Evolutionary conservation across 2,888 invertebrate species (phyloP).

Genomic region (Lottia gigantea): DNA sequence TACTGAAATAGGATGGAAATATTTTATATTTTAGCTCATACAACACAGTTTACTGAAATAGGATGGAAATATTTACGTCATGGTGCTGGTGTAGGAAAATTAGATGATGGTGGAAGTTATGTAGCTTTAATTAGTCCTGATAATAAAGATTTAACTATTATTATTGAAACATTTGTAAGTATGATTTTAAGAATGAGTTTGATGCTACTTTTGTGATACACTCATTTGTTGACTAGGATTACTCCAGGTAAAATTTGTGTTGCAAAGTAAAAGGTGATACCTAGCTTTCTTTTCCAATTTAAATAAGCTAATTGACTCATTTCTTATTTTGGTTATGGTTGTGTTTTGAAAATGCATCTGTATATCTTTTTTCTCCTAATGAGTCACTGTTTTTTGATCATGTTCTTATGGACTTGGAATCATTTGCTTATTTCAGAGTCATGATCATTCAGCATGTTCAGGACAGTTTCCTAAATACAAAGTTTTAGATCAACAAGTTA

Average conservation of each 20-base stretch:
- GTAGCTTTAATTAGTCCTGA: constrained; percentile 58
- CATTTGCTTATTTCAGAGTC: constrained; percentile 43
- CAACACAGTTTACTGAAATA: constrained; percentile 62
- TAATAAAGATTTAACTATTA: constrained; percentile 58
- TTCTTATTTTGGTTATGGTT: too few species aligned
- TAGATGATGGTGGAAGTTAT: constrained; percentile 62
- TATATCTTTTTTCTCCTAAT: too few species aligned
- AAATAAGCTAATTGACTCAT: too few species aligned
- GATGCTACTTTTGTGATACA: too few species aligned
- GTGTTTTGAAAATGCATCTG: too few species aligned
- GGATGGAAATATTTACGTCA: constrained; percentile 63
- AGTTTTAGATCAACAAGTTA: constrained; percentile 49
- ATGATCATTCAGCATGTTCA: constrained; percentile 57
- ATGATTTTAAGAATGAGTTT: too few species aligned
- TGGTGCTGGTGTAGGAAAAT: constrained; percentile 55
- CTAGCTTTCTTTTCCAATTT: too few species aligned
- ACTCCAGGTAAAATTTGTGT: too few species aligned
- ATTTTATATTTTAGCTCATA: constrained; percentile 59
- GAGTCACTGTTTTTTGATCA: too few species aligned
- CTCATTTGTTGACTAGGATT: too few species aligned
- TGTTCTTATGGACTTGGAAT: too few species aligned
- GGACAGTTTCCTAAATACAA: constrained; percentile 49
- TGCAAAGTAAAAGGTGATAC: not conserved
- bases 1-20: constrained; percentile 60
- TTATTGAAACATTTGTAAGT: constrained; percentile 67